phyloP scores from a whole-genome alignment of 1,140 invertebrate genomes.

The Euwallacea fornicatus region DNA sequence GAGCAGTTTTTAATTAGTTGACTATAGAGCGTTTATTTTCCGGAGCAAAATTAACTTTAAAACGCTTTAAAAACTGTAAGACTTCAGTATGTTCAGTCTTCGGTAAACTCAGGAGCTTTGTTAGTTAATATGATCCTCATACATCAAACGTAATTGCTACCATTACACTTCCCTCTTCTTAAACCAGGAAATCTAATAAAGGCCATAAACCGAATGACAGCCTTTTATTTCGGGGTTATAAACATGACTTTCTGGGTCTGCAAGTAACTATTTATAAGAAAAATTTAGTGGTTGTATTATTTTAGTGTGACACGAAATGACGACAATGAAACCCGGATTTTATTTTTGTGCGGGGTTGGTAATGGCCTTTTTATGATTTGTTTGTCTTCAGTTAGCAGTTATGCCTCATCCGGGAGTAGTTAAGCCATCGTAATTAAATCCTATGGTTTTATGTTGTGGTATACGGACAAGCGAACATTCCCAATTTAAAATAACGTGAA shows the following conservation, averaged over 20 bases:
- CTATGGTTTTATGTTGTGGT: background rate
- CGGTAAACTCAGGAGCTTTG: background rate
- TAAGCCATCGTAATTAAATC: conserved; percentile 6
- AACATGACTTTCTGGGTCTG: conserved; percentile 10
- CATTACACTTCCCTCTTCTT: no score
- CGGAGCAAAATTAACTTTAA: background rate
- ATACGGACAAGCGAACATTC: no score
- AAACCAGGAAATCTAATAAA: conserved; percentile 7
- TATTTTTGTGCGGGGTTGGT: conserved; percentile 22
- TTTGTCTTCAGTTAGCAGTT: conserved; percentile 20
- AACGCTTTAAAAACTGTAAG: background rate
- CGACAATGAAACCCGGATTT: conserved; percentile 9
- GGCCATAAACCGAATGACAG: conserved; percentile 16
- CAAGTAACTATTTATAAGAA: conserved; percentile 23
- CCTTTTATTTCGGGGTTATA: conserved; percentile 20
- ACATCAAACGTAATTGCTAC: no score
- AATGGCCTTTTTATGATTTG: conserved; percentile 20
- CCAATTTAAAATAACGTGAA: background rate
- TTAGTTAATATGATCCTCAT: no score
- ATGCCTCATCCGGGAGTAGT: conserved; percentile 14
- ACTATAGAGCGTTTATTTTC: background rate
- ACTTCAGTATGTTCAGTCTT: background rate
- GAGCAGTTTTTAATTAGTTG: background rate
- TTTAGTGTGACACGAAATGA: conserved; percentile 27
- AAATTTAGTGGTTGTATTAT: conserved; percentile 32